A percentile compares a stretch with the other conserved stretches of the same genome.
Evolutionary conservation across 2,888 invertebrate species (phyloP).

Genomic region (Apotomis turbidana): DNA sequence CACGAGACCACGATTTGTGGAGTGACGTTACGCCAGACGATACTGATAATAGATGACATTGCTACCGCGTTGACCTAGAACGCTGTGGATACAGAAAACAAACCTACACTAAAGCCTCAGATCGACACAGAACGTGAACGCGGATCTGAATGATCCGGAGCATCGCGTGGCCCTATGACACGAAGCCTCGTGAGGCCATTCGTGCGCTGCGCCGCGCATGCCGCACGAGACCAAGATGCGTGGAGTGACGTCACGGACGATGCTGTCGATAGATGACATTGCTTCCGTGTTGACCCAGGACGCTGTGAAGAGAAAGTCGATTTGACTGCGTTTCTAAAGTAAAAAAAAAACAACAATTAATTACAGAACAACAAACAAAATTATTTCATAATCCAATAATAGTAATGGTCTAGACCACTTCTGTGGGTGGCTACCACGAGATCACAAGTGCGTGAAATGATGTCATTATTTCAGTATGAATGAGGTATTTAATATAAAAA

Average conservation of each 20-base stretch:
- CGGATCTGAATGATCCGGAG: conserved; percentile 2
- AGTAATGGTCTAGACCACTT: no score
- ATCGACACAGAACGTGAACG: background rate
- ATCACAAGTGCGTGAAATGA: no score
- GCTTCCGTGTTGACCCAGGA: conserved; percentile 28
- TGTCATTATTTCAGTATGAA: no score
- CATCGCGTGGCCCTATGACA: conserved; percentile 11
- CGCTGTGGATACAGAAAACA: background rate
- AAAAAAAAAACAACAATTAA: no score
- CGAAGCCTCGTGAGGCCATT: conserved; percentile 6
- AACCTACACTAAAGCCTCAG: no score
- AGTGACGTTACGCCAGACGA: conserved; percentile 28
- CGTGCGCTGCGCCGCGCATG: conserved; percentile 24
- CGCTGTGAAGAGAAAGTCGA: background rate
- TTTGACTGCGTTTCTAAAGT: no score
- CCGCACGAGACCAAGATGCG: conserved; percentile 26
- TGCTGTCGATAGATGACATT: conserved; percentile 21
- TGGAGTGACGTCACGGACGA: conserved; percentile 31
- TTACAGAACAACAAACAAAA: no score
- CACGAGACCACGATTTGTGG: conserved; percentile 25
- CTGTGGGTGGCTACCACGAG: no score
- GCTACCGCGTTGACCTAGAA: conserved; percentile 26
- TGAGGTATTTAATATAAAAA: no score
- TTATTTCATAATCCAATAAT: no score
- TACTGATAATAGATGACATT: conserved; percentile 17